Conservation (phyloP, 2,888 invertebrate species). For the Philereme transversata region DNA sequence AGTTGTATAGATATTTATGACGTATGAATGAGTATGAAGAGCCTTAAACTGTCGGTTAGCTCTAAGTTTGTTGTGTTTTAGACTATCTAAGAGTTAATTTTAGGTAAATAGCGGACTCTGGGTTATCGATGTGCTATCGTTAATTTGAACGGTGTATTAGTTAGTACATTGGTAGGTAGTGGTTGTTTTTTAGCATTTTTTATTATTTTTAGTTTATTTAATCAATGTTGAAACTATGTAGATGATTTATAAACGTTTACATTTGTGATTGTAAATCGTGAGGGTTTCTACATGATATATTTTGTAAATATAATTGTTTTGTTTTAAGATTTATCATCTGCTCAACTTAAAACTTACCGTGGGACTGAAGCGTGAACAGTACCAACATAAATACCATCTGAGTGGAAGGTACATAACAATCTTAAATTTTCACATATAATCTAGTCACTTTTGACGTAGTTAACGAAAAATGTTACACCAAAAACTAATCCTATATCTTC, state of each 20-base stretch:
- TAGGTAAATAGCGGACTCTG: constrained; percentile 55
- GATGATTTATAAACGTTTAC: constrained; percentile 74
- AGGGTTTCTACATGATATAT: constrained; percentile 71
- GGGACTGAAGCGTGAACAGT: constrained; percentile 59
- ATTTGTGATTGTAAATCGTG: constrained; percentile 56
- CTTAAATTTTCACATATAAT: constrained; percentile 40
- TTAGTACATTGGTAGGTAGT: constrained; percentile 45
- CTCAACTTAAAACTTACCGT: constrained; percentile 79
- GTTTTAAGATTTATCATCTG: constrained; percentile 80
- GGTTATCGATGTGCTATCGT: constrained; percentile 57
- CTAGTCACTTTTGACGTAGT: constrained; percentile 60
- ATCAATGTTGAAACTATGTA: constrained; percentile 62
- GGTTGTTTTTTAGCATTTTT: constrained; percentile 53
- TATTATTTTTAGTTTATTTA: constrained; percentile 57
- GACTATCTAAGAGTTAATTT: constrained; percentile 59
- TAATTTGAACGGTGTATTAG: constrained; percentile 47
- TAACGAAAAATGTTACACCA: constrained; percentile 41
- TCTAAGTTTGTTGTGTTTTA: constrained; percentile 73
- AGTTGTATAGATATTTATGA: constrained; percentile 76
- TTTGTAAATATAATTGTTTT: constrained; percentile 79
- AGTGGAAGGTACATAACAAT: constrained; percentile 20
- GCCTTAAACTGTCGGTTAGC: constrained; percentile 74
- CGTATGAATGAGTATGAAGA: constrained; percentile 69
- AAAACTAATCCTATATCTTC: constrained; percentile 33
- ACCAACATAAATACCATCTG: constrained; percentile 22